Evolutionary conservation across 2,113 vertebrate genomes (phyloP).

Genomic region (Cranoglanis bouderius): DNA sequence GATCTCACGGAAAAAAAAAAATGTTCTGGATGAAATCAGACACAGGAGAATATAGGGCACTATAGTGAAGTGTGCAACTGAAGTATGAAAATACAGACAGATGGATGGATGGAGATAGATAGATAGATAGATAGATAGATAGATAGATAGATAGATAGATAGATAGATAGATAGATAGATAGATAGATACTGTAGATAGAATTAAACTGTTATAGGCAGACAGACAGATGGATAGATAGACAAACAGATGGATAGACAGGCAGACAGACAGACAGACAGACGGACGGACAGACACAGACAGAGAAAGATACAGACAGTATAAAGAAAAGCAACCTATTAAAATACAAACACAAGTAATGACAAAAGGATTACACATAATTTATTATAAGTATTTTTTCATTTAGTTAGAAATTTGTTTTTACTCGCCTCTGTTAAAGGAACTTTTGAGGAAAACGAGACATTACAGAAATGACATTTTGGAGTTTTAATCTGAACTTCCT

Average conservation of each 20-base stretch:
- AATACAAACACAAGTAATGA: background rate
- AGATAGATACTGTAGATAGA: background rate
- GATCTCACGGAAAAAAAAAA: background rate
- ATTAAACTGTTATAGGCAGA: background rate
- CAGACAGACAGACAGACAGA: background rate
- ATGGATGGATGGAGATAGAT: background rate
- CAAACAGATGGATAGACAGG: background rate
- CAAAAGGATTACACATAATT: background rate
- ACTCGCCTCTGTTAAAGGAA: background rate
- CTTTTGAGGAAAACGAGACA: background rate
- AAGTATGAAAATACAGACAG: background rate
- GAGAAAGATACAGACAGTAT: background rate
- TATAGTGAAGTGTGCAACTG: background rate
- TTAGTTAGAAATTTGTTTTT: background rate
- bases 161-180: background rate
- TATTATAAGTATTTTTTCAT: background rate
- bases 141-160: background rate
- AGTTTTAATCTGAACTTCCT: background rate
- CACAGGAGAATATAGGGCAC: conserved; percentile 29
- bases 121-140: background rate
- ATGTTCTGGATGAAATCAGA: conserved; percentile 21
- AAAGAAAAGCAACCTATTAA: background rate
- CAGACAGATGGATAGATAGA: background rate
- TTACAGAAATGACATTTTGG: background rate
- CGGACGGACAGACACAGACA: no score